Conservation (phyloP, 2,797 vertebrate species). For the Morus bassanus region DNA sequence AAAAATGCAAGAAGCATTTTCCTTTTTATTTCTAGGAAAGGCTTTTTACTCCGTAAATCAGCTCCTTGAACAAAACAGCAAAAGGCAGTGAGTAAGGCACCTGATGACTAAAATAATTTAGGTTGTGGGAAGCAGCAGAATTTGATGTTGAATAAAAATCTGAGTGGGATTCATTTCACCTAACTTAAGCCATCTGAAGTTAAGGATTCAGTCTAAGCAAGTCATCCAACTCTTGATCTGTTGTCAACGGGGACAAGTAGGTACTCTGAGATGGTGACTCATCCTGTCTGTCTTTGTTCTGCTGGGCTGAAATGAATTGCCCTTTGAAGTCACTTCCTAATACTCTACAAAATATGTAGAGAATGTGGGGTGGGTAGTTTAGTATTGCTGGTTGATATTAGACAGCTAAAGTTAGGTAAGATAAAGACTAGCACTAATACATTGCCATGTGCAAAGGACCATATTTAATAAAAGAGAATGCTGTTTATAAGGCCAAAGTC, state of each 20-base stretch:
- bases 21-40: conserved; percentile 38
- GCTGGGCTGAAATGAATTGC: background rate
- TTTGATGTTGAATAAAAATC: conserved; percentile 26
- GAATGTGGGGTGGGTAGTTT: background rate
- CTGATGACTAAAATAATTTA: conserved; percentile 46
- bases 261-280: background rate
- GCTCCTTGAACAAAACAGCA: conserved; percentile 24
- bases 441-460: conserved; percentile 13
- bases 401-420: background rate
- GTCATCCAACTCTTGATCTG: background rate
- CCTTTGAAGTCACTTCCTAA: conserved; percentile 47
- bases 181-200: background rate
- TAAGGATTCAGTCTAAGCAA: background rate
- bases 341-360: background rate
- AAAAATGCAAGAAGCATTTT: conserved; percentile 46
- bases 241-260: background rate
- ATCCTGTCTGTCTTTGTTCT: background rate
- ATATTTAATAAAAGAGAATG: background rate
- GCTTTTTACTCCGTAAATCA: background rate
- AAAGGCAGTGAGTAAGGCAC: conserved; percentile 46
- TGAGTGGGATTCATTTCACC: conserved; percentile 12
- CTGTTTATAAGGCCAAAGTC: background rate
- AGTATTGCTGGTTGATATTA: background rate
- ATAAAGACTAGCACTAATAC: background rate
- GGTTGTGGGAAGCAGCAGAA: conserved; percentile 39